These are phyloP conservation scores for Folsomia manolachei DNA, from an alignment of 2,888 invertebrate species.

Conservation along the genomic window DNA sequence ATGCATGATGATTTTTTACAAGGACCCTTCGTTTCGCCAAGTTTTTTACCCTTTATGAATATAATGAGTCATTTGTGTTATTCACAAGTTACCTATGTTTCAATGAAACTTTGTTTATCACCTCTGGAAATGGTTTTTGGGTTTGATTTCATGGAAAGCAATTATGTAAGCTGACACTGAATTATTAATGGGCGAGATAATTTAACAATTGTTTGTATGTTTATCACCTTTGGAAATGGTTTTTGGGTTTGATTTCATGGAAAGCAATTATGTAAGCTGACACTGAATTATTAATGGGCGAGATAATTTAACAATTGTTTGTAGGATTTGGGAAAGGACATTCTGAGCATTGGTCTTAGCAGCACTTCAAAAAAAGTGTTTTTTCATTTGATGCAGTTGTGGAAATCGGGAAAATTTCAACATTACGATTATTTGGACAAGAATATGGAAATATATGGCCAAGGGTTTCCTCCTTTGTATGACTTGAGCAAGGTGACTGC, in stretches of 20 bases:
- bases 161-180: slow-evolving; percentile 6
- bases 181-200: too few species aligned
- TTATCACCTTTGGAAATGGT: not conserved
- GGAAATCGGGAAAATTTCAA: not conserved
- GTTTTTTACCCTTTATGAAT: not conserved
- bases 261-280: slow-evolving; percentile 7
- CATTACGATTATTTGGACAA: slow-evolving; percentile 11
- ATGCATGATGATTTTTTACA: not conserved
- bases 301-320: not conserved
- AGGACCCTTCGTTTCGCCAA: not conserved
- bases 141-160: not conserved
- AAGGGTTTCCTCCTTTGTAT: not conserved
- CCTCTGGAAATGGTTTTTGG: slow-evolving; percentile 7
- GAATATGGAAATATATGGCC: not conserved
- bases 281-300: slow-evolving; percentile 7
- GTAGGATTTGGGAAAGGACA: slow-evolving; percentile 3
- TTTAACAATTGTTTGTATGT: not conserved
- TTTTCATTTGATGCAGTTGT: slow-evolving; percentile 6
- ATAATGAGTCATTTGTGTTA: not conserved
- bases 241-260: not conserved
- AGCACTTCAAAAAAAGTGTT: not conserved
- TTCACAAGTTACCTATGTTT: not conserved
- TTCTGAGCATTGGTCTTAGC: not conserved
- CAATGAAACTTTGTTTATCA: not conserved
- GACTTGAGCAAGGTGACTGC: not conserved